Conservation (phyloP, 2,113 vertebrate genomes). For the Xenus cinereus region DNA sequence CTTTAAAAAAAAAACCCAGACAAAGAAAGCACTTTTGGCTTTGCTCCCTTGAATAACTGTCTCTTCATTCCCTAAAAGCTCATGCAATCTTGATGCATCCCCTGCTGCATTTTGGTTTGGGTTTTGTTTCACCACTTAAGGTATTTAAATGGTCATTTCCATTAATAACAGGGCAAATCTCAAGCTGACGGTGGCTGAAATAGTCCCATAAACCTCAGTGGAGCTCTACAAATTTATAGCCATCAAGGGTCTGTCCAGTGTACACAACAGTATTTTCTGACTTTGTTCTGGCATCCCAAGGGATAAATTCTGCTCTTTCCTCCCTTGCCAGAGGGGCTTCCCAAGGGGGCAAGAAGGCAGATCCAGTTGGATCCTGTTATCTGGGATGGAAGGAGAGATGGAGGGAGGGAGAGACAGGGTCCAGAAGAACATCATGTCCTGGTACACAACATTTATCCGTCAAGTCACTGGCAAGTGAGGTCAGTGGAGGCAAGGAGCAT, state of each 20-base stretch:
- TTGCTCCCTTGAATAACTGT: background rate
- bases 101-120: background rate
- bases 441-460: accelerated
- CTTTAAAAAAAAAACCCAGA: background rate
- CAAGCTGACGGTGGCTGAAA: background rate
- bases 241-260: background rate
- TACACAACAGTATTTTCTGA: background rate
- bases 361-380: background rate
- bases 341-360: background rate
- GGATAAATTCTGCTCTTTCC: background rate
- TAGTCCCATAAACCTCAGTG: background rate
- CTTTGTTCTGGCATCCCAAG: background rate
- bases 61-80: background rate
- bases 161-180: background rate
- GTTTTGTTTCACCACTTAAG: background rate
- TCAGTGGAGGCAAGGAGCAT: background rate
- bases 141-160: background rate
- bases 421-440: background rate
- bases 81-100: background rate
- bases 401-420: background rate
- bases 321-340: background rate
- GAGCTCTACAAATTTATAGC: background rate
- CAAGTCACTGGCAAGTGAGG: background rate
- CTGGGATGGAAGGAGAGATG: background rate
- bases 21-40: background rate